Base-by-base conservation (phyloP, 35 echinoderm and acorn worm species). In the Lytechinus variegatus region DNA sequence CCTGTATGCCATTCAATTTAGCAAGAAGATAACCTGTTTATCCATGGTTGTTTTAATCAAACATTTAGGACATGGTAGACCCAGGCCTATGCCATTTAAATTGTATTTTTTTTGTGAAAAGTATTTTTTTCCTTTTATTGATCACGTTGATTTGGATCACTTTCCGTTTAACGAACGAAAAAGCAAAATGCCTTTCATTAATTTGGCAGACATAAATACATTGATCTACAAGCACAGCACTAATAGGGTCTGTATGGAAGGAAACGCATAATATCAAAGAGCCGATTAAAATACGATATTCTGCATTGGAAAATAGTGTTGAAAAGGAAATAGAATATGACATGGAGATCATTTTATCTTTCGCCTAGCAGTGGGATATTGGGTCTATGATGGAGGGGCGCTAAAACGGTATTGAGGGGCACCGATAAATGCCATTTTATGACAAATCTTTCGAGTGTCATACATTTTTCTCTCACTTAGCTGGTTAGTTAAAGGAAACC, bases 281-380 rank as follows among this genome's bases (percentile, higher is more conserved):
- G 66, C 6, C n/a, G n/a, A 21, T 71, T 79, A 5, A 79, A 24
- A 79, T 79, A 21, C 10, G 14, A 2, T 3, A 21, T 71, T 71
- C 12, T 21, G 61, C 61, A 16, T 71, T 79, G 66, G n/a, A 79
- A 79, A 7, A 24, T 71, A 3, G 24, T 16, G 3, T 1, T 3
- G 16, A 79, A 79, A 79, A 79, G 66, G 66, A 79, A 79, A 24
- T 79, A 79, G 66, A 79, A 79, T n/a, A n/a, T 79, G 66, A 79
- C 66, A 79, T 16, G 66, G 21, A 79, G n/a, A 79, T 16, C 19
- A 79, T 79, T 79, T 5, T 79, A 79, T 79, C 21, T 27, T 21
- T 3, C 14, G 7, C 66, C 16, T 79, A n/a, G 19, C 66, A 79
- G 66, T 79, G 66, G 66, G 19, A 24, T 79, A 79, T 19, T 79